phyloP scores from a whole-genome alignment of 2,113 vertebrate genomes.

The Anoplopoma fimbria region DNA sequence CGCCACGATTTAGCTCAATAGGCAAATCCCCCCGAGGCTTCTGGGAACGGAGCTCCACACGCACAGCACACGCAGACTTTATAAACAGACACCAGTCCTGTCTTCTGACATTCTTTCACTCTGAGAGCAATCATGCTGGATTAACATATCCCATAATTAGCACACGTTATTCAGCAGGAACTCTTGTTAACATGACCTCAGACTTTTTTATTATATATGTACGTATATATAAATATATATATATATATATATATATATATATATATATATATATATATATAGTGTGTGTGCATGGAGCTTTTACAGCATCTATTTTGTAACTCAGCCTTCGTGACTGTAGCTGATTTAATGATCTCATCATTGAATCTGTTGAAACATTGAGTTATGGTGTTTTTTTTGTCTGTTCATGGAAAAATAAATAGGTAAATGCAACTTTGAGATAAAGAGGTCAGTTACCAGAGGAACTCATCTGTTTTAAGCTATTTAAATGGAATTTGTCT shows the following conservation, averaged over 20 bases:
- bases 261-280: no score
- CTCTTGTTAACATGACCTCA: not conserved
- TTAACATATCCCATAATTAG: constrained; percentile 9
- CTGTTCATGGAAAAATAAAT: not conserved
- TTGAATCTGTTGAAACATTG: constrained; percentile 1
- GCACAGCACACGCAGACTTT: constrained; percentile 77
- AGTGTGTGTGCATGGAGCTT: constrained; percentile 1
- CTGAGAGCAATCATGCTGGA: constrained; percentile 2
- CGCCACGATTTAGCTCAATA: constrained; percentile 73
- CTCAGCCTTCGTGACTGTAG: not conserved
- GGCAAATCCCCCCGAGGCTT: constrained; percentile 73
- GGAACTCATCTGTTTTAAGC: not conserved
- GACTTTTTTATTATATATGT: not conserved
- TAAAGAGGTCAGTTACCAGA: not conserved
- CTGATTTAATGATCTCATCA: not conserved
- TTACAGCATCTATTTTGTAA: not conserved
- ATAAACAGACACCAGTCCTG: constrained; percentile 36
- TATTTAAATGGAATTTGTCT: no score
- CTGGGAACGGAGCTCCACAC: constrained; percentile 81
- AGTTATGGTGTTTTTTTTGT: not conserved
- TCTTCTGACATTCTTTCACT: constrained; percentile 9
- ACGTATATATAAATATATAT: no score
- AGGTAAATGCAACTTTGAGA: constrained; percentile 33
- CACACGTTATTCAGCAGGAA: not conserved
- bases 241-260: no score